These are phyloP conservation scores for Aegotheles bennettii DNA, from an alignment of 2,113 vertebrate genomes.

Conservation along the genomic window DNA sequence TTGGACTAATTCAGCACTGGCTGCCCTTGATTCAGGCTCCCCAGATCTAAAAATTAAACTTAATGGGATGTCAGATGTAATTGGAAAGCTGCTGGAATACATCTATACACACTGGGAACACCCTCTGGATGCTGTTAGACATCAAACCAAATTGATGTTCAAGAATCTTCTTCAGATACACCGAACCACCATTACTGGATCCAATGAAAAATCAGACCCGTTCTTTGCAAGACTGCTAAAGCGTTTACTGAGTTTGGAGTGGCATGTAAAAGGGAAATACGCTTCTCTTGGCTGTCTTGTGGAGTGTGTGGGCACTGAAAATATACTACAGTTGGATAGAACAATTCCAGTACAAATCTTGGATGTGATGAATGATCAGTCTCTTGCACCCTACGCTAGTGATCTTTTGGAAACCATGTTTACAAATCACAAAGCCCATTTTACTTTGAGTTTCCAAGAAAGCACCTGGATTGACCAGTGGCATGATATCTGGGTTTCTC, in stretches of 20 bases:
- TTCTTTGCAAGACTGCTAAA: conserved; percentile 79
- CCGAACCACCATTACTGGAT: conserved; percentile 25
- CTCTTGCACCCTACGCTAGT: conserved; percentile 87
- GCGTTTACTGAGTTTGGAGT: conserved; percentile 83
- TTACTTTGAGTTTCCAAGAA: conserved; percentile 43
- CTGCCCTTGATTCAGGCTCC: conserved; percentile 70
- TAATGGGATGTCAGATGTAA: conserved; percentile 73
- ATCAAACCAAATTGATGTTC: conserved; percentile 89
- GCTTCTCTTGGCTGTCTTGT: conserved; percentile 84
- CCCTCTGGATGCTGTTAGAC: conserved; percentile 89
- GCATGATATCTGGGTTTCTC: conserved; percentile 89
- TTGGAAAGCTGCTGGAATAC: conserved; percentile 81
- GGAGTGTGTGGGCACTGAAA: conserved; percentile 81
- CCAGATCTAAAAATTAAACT: conserved; percentile 69
- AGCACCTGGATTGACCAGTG: conserved; percentile 79
- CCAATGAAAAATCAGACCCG: conserved; percentile 55
- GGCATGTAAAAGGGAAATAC: conserved; percentile 94
- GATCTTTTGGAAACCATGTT: conserved; percentile 93
- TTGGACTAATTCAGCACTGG: conserved; percentile 85
- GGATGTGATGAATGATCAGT: conserved; percentile 88
- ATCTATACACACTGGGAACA: conserved; percentile 95
- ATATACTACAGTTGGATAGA: conserved; percentile 78
- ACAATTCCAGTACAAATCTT: conserved; percentile 81
- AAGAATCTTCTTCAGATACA: conserved; percentile 87
- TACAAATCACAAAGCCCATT: conserved; percentile 83